Base-by-base conservation (phyloP, 2,113 vertebrate genomes). In the Rhinopomastus cyanomelas region DNA sequence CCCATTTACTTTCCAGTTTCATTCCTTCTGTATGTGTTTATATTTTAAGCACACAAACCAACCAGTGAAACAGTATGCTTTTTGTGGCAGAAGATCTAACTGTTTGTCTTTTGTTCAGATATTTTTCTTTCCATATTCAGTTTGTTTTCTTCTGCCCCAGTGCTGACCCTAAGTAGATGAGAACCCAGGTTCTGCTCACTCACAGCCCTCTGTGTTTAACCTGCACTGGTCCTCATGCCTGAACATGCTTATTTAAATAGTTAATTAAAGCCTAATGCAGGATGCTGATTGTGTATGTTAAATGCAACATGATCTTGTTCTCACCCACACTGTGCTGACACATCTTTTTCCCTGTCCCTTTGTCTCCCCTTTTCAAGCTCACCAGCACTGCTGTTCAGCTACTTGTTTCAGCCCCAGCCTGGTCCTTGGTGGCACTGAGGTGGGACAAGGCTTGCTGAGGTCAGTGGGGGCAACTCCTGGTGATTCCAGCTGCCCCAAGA, bases 381-480 rank as follows among this genome's bases (percentile, higher is more conserved):
- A 21, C 34, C 30, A 30, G 42, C 36, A 13, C 8, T 7, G 23
- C 39, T 18, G 6, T 44, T 26, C 34, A 22, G 64, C 36, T 59
- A 18, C 27, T 21, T 6, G 0, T 42, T 20, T 66, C 51, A 46
- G 56, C 61, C 62, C 44, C 42, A 57, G 48, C 42, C n/a, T 2
- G 16, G 44, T 32, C 32, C 61, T 48, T 1, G 6, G n/a, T 27
- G 60, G 16, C 2, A 3, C 85, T 32, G 56, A 23, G 56, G 22
- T 37, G 39, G 20, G 52, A 29, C 5, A 34, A 16, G 69, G 49
- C 78, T 69, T 7, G 0, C 1, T 16, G 53, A 55, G 39, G 66
- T 21, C 30, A 77, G 2, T 1, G 7, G 68, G 83, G 57, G 59
- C n/a, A 66, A 73, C 60, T 69, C 0, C 0, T 8, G 81, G 52